Percentiles rank a stretch among this genome's conserved stretches.
Evolutionary conservation across 1,140 invertebrate genomes (phyloP).

Genomic region (Hermetia illucens): DNA sequence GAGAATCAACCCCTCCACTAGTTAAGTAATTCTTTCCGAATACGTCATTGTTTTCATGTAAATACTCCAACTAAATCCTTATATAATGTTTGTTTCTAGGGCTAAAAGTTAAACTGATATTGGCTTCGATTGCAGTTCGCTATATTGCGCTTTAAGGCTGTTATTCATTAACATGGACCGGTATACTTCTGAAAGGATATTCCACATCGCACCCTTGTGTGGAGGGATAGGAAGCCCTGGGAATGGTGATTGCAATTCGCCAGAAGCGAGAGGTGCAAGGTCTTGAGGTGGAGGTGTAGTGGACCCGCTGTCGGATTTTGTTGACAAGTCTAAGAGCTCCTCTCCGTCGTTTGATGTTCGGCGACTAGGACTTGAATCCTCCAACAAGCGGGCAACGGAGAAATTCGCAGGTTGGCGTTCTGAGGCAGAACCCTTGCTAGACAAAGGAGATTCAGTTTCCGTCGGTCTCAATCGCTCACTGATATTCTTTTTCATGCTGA

Average conservation of each 20-base stretch:
- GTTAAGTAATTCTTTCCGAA: too few relatives aligned
- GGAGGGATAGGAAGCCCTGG: conserved; percentile 3
- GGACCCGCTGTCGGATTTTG: conserved; percentile 10
- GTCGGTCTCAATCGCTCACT: too few relatives aligned
- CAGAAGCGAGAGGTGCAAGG: conserved; percentile 2
- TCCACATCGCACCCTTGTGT: conserved; percentile 14
- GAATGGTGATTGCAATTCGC: conserved; percentile 14
- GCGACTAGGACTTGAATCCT: conserved; percentile 4
- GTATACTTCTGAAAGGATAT: conserved; percentile 24
- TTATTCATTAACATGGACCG: conserved; percentile 21
- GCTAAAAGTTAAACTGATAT: conserved; percentile 27
- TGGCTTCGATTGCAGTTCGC: conserved; percentile 16
- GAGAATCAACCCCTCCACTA: too few relatives aligned
- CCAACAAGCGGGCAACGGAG: conserved; percentile 21
- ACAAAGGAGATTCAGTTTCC: too few relatives aligned
- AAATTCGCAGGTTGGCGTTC: conserved; percentile 10
- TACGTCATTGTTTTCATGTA: too few relatives aligned
- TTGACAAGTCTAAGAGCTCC: neutral
- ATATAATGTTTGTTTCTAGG: too few relatives aligned
- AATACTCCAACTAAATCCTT: too few relatives aligned
- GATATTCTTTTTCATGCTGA: conserved; percentile 14
- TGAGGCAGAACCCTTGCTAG: too few relatives aligned
- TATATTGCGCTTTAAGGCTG: conserved; percentile 13
- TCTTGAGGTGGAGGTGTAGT: neutral
- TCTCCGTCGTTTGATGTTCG: neutral